A percentile compares a stretch with the other conserved stretches of the same genome.
Evolutionary conservation across 2,888 invertebrate genomes (phyloP).

Genomic region (Alcis repandata): DNA sequence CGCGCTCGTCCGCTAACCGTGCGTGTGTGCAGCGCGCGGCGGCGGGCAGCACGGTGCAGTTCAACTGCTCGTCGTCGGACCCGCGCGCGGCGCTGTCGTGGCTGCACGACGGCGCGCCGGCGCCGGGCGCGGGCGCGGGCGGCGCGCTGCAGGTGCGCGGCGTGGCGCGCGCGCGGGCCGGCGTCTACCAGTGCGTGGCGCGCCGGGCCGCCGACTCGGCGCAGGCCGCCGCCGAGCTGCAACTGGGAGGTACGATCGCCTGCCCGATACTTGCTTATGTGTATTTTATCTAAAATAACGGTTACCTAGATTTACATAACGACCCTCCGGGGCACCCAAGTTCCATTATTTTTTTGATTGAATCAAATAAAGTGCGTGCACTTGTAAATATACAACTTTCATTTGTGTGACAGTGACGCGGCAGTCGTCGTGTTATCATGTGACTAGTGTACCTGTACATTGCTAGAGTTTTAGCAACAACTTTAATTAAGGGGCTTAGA

Average conservation of each 20-base stretch:
- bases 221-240: conserved; percentile 92
- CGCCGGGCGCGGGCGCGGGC: conserved; percentile 45
- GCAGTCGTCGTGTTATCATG: too few relatives aligned
- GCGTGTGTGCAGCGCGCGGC: conserved; percentile 85
- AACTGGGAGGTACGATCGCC: conserved; percentile 88
- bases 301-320: too few relatives aligned
- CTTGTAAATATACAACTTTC: too few relatives aligned
- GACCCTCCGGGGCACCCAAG: too few relatives aligned
- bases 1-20: background rate
- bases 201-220: conserved; percentile 89
- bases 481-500: too few relatives aligned
- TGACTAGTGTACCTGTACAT: too few relatives aligned
- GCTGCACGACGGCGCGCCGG: conserved; percentile 88
- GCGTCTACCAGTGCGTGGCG: conserved; percentile 95
- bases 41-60: conserved; percentile 88
- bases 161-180: conserved; percentile 91
- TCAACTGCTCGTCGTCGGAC: conserved; percentile 89
- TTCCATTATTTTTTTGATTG: too few relatives aligned
- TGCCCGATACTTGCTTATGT: background rate
- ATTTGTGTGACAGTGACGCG: too few relatives aligned
- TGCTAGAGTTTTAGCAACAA: too few relatives aligned
- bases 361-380: too few relatives aligned
- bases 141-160: conserved; percentile 64
- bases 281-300: too few relatives aligned
- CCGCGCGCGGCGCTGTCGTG: conserved; percentile 85